Conservation (phyloP, 2,113 vertebrate species). For the Canis aureus region DNA sequence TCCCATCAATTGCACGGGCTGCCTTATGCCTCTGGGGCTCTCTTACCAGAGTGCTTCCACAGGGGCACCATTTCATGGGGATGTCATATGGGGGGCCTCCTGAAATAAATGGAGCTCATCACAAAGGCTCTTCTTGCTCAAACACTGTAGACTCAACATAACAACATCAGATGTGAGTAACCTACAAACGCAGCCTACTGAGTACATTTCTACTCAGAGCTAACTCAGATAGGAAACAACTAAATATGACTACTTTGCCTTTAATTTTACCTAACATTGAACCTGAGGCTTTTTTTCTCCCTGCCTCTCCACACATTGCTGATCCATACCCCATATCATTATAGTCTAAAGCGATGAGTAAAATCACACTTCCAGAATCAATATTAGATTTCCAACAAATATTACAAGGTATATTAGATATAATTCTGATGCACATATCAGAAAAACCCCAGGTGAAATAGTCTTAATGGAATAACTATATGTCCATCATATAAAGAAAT, state of each 20-base stretch:
- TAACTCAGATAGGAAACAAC: not conserved
- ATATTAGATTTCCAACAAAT: not conserved
- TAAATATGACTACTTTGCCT: not conserved
- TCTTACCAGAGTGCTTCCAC: not conserved
- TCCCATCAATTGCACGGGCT: not conserved
- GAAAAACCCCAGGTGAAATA: not conserved
- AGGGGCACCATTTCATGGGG: not conserved
- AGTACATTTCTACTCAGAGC: not conserved
- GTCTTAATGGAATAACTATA: not conserved
- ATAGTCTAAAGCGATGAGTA: not conserved
- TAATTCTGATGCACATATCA: not conserved
- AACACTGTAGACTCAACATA: not conserved
- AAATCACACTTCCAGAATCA: not conserved
- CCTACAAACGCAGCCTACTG: not conserved
- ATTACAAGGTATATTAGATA: not conserved
- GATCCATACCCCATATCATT: not conserved
- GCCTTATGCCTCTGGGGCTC: not conserved
- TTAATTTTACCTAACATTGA: not conserved
- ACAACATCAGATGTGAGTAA: not conserved
- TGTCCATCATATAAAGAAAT: not conserved
- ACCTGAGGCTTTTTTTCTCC: not conserved
- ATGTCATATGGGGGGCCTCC: not conserved
- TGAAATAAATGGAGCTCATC: not conserved
- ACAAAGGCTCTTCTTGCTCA: not conserved
- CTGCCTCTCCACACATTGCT: not conserved